Evolutionary conservation across 2,888 invertebrate genomes (phyloP).

Genomic region (Plagiodera versicolora): DNA sequence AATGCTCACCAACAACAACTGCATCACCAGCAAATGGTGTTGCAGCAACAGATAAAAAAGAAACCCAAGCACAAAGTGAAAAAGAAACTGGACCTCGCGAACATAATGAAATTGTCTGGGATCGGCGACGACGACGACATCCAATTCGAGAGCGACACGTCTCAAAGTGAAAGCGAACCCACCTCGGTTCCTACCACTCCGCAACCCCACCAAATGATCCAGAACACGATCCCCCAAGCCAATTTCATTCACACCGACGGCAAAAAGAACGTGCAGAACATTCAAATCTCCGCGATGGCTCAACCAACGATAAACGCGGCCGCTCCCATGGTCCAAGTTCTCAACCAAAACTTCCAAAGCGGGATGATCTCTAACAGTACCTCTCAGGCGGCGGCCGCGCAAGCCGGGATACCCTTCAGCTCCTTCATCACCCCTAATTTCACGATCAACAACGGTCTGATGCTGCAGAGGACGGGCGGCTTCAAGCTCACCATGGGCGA

Average conservation of each 20-base stretch:
- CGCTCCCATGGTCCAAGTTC: conserved; percentile 51
- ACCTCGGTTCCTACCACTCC: conserved; percentile 48
- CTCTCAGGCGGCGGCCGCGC: conserved; percentile 41
- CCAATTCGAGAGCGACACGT: conserved; percentile 55
- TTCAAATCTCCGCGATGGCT: conserved; percentile 50
- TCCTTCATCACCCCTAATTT: conserved; percentile 51
- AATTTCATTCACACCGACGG: conserved; percentile 40
- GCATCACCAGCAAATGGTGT: conserved; percentile 25
- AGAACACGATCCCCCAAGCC: conserved; percentile 30
- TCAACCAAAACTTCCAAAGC: conserved; percentile 53
- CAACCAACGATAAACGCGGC: conserved; percentile 47
- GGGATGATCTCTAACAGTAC: conserved; percentile 48
- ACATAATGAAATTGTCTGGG: conserved; percentile 73
- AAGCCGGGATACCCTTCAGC: conserved; percentile 47
- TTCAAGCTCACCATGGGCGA: conserved; percentile 68
- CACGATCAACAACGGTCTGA: conserved; percentile 52
- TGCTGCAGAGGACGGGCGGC: conserved; percentile 62
- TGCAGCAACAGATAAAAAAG: conserved; percentile 48
- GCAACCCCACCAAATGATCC: conserved; percentile 40
- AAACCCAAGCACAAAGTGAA: conserved; percentile 54
- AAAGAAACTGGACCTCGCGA: conserved; percentile 69
- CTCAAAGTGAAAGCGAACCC: conserved; percentile 52
- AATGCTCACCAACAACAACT: conserved; percentile 32
- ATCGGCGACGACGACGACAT: conserved; percentile 67
- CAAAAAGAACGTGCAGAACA: conserved; percentile 49